These are phyloP conservation scores for Branchinecta sandiegonensis DNA, from an alignment of 2,888 invertebrate genomes.

Conservation along the genomic window DNA sequence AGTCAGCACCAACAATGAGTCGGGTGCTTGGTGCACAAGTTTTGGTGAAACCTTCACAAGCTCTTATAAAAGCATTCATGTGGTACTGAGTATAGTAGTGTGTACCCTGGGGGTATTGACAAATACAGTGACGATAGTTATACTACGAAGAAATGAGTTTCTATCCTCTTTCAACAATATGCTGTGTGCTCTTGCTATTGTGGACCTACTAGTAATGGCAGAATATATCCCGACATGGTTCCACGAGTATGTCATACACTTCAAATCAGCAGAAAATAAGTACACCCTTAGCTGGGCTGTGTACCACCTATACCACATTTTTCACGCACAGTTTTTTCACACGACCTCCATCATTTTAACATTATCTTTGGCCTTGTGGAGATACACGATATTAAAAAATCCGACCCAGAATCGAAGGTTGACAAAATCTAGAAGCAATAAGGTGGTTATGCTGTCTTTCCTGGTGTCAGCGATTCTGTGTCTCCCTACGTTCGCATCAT, in stretches of 20 bases:
- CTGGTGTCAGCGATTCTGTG: neutral
- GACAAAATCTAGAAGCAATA: slow-evolving; percentile 12
- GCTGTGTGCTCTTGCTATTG: slow-evolving; percentile 6
- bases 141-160: slow-evolving; percentile 10
- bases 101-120: neutral
- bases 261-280: neutral
- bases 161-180: slow-evolving; percentile 1
- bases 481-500: neutral
- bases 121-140: neutral
- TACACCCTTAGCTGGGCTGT: neutral
- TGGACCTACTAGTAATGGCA: neutral
- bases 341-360: neutral
- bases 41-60: neutral
- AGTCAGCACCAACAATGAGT: neutral
- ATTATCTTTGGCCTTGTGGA: slow-evolving; percentile 2
- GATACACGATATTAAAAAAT: slow-evolving; percentile 8
- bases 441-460: neutral
- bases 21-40: neutral
- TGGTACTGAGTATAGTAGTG: neutral
- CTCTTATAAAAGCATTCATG: neutral
- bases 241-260: neutral
- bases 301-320: slow-evolving; percentile 5
- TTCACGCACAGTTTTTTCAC: slow-evolving; percentile 10
- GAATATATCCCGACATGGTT: neutral
- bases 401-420: neutral